Evolutionary conservation across 2,113 vertebrate species (phyloP).

Genomic region (Notothenia coriiceps): DNA sequence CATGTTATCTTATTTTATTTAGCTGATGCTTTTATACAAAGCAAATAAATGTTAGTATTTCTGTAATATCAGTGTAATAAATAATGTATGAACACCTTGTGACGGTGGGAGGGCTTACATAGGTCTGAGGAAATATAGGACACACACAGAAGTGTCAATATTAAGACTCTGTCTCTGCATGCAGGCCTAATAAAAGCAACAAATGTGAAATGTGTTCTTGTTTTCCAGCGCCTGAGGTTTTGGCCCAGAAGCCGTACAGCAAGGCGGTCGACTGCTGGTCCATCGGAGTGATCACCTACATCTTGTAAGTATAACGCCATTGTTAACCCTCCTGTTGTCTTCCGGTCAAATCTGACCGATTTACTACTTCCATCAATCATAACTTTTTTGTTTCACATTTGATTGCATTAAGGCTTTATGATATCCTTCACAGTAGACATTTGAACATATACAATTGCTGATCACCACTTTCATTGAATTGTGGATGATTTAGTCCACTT

Average conservation of each 20-base stretch:
- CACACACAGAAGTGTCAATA: not conserved
- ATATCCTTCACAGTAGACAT: too few species aligned
- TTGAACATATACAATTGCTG: too few species aligned
- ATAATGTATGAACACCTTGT: not conserved
- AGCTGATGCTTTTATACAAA: too few species aligned
- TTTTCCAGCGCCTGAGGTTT: conserved; percentile 92
- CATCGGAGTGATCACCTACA: conserved; percentile 97
- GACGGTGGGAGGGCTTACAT: not conserved
- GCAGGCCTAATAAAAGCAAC: not conserved
- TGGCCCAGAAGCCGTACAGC: conserved; percentile 97
- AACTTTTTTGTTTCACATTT: too few species aligned
- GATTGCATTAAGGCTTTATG: too few species aligned
- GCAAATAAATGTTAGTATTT: too few species aligned
- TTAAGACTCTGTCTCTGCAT: not conserved
- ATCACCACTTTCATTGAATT: too few species aligned
- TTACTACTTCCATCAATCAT: too few species aligned
- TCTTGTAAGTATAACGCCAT: conserved; percentile 88
- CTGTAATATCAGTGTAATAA: not conserved
- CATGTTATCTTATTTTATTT: too few species aligned
- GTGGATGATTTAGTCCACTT: too few species aligned
- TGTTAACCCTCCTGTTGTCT: too few species aligned
- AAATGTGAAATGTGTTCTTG: not conserved
- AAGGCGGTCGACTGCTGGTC: conserved; percentile 99
- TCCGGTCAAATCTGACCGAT: too few species aligned
- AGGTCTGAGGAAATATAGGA: not conserved